phyloP scores from a whole-genome alignment of 1,140 invertebrate species.

The Tenebrio molitor region DNA sequence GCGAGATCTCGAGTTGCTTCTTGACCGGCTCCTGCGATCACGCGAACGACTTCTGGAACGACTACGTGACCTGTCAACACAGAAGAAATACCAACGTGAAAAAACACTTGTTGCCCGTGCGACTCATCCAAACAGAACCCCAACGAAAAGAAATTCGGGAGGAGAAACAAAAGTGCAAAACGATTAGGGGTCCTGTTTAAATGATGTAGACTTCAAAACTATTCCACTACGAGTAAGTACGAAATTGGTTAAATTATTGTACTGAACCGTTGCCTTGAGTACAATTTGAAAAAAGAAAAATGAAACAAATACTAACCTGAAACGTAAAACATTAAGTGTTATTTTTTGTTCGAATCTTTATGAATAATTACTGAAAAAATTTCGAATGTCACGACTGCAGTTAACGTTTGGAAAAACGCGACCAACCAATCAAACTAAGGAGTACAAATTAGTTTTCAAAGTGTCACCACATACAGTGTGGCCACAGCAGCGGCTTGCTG shows the following conservation, averaged over 20 bases:
- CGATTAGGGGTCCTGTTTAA: conserved; percentile 3
- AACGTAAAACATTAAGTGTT: conserved; percentile 1
- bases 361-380: neutral
- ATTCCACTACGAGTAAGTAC: conserved; percentile 45
- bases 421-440: neutral
- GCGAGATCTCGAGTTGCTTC: conserved; percentile 65
- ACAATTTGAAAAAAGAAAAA: conserved; percentile 31
- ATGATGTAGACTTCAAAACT: conserved; percentile 2
- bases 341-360: conserved; percentile 4
- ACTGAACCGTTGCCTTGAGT: conserved; percentile 24
- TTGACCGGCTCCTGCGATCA: conserved; percentile 63
- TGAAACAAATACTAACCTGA: conserved; percentile 30
- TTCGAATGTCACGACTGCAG: conserved; percentile 21
- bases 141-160: no score
- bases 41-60: conserved; percentile 67
- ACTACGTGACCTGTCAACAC: conserved; percentile 69
- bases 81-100: conserved; percentile 52
- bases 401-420: conserved; percentile 15
- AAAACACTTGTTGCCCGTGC: conserved; percentile 3
- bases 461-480: no score
- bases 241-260: conserved; percentile 37
- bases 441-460: neutral
- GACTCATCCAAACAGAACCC: conserved; percentile 18
- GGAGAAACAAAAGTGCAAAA: conserved; percentile 19
- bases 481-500: no score